Base-by-base conservation (phyloP, 2,888 invertebrate species). In the Trissonchulus latispiculum region DNA sequence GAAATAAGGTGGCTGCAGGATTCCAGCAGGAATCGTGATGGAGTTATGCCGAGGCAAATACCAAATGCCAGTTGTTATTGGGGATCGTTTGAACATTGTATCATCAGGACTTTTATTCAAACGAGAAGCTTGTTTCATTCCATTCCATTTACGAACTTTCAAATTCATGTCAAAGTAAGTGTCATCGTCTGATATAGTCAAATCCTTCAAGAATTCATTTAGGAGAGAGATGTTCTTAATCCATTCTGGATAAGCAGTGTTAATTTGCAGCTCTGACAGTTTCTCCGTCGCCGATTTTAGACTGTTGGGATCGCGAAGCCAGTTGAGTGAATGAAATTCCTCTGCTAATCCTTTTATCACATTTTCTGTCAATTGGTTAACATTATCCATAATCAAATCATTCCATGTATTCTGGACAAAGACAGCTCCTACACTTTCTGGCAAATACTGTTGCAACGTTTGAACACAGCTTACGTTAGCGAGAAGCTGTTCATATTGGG, bases 11-110 rank as follows among this genome's bases (percentile, higher is more conserved):
- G 64, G 62, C n/a, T 59, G 28, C 1, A 75, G 77, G 72, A 80
- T 80, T 48, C 77, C 81, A 35, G 78, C 77, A 18, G 81, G 81
- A 76, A 81, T 78, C n/a, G n/a, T n/a, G n/a, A n/a, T n/a, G n/a
- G n/a, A n/a, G n/a, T n/a, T n/a, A n/a, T n/a, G n/a, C n/a, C n/a
- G n/a, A n/a, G n/a, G n/a, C n/a, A n/a, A n/a, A n/a, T n/a, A n/a
- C n/a, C n/a, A n/a, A n/a, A n/a, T n/a, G n/a, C n/a, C n/a, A n/a
- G n/a, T n/a, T n/a, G n/a, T n/a, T n/a, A n/a, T n/a, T n/a, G n/a
- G n/a, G n/a, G n/a, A n/a, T n/a, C n/a, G n/a, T n/a, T n/a, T n/a
- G n/a, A n/a, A n/a, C n/a, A n/a, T n/a, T n/a, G n/a, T n/a, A n/a
- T n/a, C n/a, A n/a, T n/a, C n/a, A n/a, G n/a, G n/a, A n/a, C n/a